Percentiles rank a stretch among this genome's conserved stretches.
phyloP scores from a whole-genome alignment of 37 sponge, comb jelly and placozoan genomes.

The Bolinopsis microptera region DNA sequence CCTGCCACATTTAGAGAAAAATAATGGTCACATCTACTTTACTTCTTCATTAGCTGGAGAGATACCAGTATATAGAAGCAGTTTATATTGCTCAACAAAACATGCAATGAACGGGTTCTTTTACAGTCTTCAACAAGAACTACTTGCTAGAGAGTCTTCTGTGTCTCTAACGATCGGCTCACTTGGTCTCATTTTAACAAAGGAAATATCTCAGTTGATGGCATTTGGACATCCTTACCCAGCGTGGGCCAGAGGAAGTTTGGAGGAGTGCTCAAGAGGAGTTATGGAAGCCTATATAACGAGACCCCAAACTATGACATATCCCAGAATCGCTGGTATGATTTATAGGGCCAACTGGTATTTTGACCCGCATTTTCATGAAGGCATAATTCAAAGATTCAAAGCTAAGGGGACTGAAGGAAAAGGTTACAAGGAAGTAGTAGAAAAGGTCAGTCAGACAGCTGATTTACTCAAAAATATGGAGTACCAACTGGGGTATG shows the following conservation, averaged over 20 bases:
- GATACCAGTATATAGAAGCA: background rate
- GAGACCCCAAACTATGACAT: slow-evolving; percentile 22
- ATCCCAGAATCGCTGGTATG: background rate
- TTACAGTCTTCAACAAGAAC: slow-evolving; percentile 40
- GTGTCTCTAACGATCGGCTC: slow-evolving; percentile 10
- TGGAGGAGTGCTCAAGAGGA: slow-evolving; percentile 1
- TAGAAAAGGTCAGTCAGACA: background rate
- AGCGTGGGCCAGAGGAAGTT: background rate
- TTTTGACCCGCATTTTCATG: background rate
- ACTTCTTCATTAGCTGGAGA: slow-evolving; percentile 41
- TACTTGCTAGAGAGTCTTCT: background rate
- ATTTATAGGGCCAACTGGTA: background rate
- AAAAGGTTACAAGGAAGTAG: background rate
- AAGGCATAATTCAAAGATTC: background rate
- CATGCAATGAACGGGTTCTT: slow-evolving; percentile 53
- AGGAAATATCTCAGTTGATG: background rate
- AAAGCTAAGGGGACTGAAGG: background rate
- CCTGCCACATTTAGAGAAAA: background rate
- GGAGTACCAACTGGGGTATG: background rate
- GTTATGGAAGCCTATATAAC: slow-evolving; percentile 24
- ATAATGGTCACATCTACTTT: slow-evolving; percentile 2
- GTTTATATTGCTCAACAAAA: background rate
- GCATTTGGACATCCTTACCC: background rate
- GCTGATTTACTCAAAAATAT: background rate
- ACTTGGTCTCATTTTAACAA: background rate